A percentile compares a stretch with the other conserved stretches of the same genome.
These are phyloP conservation scores for Sturnira hondurensis DNA, from an alignment of 2,113 vertebrate genomes.

Conservation along the genomic window DNA sequence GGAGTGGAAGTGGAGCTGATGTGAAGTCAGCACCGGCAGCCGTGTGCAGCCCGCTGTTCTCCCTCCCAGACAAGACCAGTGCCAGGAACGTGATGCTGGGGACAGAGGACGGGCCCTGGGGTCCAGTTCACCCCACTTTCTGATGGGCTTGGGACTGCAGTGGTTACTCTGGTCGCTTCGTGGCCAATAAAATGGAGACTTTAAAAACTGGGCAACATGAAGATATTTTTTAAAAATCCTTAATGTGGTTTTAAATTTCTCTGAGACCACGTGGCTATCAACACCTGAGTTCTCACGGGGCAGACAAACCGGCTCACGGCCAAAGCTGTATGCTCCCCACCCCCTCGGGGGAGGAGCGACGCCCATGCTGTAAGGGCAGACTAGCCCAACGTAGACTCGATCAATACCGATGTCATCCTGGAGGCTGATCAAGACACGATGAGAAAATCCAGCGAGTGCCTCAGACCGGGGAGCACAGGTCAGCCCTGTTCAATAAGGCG, in stretches of 20 bases:
- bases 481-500: rapidly evolving
- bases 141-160: not conserved
- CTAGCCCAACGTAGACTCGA: not conserved
- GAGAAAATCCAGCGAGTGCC: not conserved
- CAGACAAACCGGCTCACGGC: too few relatives aligned
- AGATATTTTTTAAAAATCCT: not conserved
- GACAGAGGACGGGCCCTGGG: not conserved
- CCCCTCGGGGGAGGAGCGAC: not conserved
- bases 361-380: not conserved
- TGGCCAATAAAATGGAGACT: not conserved
- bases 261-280: not conserved
- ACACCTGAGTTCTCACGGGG: not conserved
- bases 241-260: not conserved
- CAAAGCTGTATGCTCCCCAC: rapidly evolving
- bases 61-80: not conserved
- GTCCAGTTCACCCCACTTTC: not conserved
- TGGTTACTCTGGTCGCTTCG: not conserved
- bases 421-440: not conserved
- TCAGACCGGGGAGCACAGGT: not conserved
- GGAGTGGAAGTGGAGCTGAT: not conserved
- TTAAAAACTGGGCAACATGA: not conserved
- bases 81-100: too few relatives aligned
- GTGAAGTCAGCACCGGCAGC: not conserved
- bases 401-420: rapidly evolving
- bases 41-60: not conserved